These are phyloP conservation scores for Thryonomys swinderianus DNA, from an alignment of 2,113 vertebrate species.

Conservation along the genomic window DNA sequence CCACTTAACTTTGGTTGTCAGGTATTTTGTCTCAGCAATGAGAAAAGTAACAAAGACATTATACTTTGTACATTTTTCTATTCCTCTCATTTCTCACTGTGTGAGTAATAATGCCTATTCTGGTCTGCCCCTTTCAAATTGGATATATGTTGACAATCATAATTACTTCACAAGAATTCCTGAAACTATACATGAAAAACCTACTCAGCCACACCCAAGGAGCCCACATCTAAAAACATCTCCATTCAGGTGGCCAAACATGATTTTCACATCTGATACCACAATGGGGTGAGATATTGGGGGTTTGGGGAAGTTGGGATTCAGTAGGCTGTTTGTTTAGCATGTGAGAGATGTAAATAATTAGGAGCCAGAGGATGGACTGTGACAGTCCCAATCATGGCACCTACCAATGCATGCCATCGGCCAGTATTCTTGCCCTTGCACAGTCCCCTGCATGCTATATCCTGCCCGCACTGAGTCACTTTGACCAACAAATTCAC, in stretches of 20 bases:
- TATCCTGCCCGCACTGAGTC: background rate
- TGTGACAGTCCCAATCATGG: background rate
- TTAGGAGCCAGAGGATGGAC: background rate
- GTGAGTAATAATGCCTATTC: background rate
- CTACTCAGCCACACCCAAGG: background rate
- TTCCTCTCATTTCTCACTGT: background rate
- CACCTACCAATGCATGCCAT: background rate
- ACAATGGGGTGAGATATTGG: background rate
- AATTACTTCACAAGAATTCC: background rate
- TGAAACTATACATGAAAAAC: background rate
- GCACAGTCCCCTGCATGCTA: background rate
- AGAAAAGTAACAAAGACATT: background rate
- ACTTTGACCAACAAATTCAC: background rate
- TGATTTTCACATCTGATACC: background rate
- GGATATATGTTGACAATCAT: background rate
- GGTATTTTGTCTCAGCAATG: background rate
- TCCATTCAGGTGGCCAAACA: background rate
- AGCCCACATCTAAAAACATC: background rate
- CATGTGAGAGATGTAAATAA: background rate
- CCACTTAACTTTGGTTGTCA: background rate
- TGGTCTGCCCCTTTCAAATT: background rate
- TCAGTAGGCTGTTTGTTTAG: background rate
- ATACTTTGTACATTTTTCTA: background rate
- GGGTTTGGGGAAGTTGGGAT: background rate
- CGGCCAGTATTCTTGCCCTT: background rate